phyloP scores from a whole-genome alignment of 2,113 vertebrate species.

The Crotophaga sulcirostris region DNA sequence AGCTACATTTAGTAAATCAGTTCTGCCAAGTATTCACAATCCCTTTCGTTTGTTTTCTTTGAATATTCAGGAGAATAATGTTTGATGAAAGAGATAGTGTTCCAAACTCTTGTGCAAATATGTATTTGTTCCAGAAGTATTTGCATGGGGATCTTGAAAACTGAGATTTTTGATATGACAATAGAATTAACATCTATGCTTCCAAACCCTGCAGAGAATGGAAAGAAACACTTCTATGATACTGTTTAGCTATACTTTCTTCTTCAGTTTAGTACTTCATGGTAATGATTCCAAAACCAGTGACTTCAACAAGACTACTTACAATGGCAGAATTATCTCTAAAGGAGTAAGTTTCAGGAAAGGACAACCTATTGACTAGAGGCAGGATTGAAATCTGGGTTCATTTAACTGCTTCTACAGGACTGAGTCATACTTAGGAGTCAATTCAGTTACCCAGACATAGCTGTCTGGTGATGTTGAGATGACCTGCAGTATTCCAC shows the following conservation, averaged over 20 bases:
- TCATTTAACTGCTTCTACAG: neutral
- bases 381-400: neutral
- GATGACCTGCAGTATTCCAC: neutral
- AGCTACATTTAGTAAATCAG: neutral
- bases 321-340: neutral
- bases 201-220: neutral
- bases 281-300: neutral
- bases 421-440: neutral
- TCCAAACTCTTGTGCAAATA: constrained; percentile 35
- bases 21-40: neutral
- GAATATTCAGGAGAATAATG: constrained; percentile 8
- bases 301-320: neutral
- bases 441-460: neutral
- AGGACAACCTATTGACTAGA: neutral
- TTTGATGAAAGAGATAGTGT: constrained; percentile 48
- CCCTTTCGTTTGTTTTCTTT: constrained; percentile 25
- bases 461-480: neutral
- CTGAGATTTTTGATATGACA: neutral
- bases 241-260: neutral
- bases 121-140: neutral
- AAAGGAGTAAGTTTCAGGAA: neutral
- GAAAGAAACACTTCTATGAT: neutral
- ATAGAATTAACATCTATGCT: neutral
- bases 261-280: neutral
- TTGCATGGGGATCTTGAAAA: neutral